Evolutionary conservation across 2,113 vertebrate species (phyloP).

Genomic region (Mus pahari): DNA sequence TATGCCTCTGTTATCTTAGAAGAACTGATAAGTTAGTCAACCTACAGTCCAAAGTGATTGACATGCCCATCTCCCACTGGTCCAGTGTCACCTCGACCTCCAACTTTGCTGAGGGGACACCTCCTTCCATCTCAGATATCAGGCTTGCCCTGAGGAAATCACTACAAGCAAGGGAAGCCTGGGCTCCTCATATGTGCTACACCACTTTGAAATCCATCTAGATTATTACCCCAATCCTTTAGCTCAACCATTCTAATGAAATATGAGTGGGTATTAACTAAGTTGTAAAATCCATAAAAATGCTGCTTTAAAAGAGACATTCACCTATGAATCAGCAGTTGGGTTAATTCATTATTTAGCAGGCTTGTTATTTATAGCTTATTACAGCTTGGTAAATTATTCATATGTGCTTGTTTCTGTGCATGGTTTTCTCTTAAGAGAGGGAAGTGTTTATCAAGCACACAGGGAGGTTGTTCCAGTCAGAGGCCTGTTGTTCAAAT

Average conservation of each 20-base stretch:
- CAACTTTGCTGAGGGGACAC: background rate
- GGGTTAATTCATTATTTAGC: conserved; percentile 91
- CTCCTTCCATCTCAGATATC: background rate
- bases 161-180: background rate
- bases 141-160: background rate
- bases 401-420: conserved; percentile 87
- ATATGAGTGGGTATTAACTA: conserved; percentile 86
- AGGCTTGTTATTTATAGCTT: conserved; percentile 89
- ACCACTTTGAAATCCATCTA: conserved; percentile 81
- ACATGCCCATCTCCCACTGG: background rate
- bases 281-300: conserved; percentile 87
- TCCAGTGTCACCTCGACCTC: background rate
- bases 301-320: conserved; percentile 88
- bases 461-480: conserved; percentile 82
- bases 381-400: conserved; percentile 91
- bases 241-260: conserved; percentile 85
- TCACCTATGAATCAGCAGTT: conserved; percentile 90
- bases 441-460: conserved; percentile 86
- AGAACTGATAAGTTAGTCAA: background rate
- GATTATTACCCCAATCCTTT: conserved; percentile 82
- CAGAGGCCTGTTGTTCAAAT: conserved; percentile 81
- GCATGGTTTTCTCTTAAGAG: conserved; percentile 86
- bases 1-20: background rate
- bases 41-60: background rate
- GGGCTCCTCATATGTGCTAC: conserved; percentile 11